phyloP scores from a whole-genome alignment of 2,888 invertebrate genomes.

The Halictus ligatus region DNA sequence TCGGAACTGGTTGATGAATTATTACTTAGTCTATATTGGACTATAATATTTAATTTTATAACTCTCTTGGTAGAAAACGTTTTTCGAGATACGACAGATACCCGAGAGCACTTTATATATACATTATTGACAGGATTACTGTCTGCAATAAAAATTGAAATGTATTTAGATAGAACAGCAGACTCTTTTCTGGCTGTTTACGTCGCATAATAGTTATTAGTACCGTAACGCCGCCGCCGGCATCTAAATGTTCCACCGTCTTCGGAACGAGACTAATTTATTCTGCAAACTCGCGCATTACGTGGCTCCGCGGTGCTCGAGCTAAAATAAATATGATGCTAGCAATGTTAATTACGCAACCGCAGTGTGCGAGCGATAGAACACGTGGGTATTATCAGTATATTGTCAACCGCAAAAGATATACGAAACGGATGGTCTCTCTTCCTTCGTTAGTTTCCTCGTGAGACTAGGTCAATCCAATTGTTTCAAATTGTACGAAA shows the following conservation, averaged over 20 bases:
- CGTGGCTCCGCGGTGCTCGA: constrained; percentile 7
- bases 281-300: constrained; percentile 13
- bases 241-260: constrained; percentile 19
- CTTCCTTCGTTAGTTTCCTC: neutral
- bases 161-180: neutral
- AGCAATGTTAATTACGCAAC: constrained; percentile 23
- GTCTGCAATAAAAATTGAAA: neutral
- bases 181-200: neutral
- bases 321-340: constrained; percentile 30
- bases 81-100: neutral
- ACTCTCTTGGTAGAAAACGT: neutral
- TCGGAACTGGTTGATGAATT: neutral
- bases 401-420: constrained; percentile 4
- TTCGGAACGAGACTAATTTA: constrained; percentile 15
- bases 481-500: neutral
- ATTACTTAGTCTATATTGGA: too few species aligned
- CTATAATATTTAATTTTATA: too few species aligned
- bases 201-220: neutral
- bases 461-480: neutral
- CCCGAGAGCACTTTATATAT: neutral
- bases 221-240: neutral
- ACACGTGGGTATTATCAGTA: constrained; percentile 18
- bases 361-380: neutral
- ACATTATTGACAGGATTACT: neutral
- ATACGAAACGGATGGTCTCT: neutral